Evolutionary conservation across 2,888 invertebrate genomes (phyloP).

Genomic region (Mayetiola destructor): DNA sequence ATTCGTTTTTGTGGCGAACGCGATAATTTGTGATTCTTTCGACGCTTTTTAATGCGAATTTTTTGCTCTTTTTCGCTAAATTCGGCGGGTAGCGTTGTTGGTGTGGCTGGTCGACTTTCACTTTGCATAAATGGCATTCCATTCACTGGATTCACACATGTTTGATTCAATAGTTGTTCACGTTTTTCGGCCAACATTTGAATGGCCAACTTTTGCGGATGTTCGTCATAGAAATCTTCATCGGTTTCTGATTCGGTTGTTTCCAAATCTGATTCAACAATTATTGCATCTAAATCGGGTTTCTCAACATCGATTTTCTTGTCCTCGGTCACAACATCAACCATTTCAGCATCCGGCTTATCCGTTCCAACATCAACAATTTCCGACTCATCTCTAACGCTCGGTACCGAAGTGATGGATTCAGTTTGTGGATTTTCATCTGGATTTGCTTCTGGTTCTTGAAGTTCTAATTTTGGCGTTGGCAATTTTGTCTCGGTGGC

Average conservation of each 20-base stretch:
- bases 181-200: constrained; percentile 62
- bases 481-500: too few relatives aligned
- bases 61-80: constrained; percentile 33
- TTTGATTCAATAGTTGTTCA: constrained; percentile 47
- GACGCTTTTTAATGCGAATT: constrained; percentile 51
- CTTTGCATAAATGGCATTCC: constrained; percentile 44
- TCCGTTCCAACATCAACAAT: background rate
- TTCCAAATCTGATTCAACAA: constrained; percentile 70
- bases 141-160: constrained; percentile 46
- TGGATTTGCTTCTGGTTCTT: background rate
- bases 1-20: constrained; percentile 1
- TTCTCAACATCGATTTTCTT: constrained; percentile 25
- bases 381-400: background rate
- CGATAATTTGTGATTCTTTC: constrained; percentile 41
- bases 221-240: constrained; percentile 75
- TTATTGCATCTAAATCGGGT: constrained; percentile 41
- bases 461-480: constrained; percentile 25
- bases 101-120: constrained; percentile 49
- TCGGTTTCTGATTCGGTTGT: constrained; percentile 75
- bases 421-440: background rate
- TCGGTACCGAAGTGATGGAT: background rate
- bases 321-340: constrained; percentile 30
- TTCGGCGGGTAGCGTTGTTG: constrained; percentile 39
- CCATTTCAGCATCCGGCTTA: constrained; percentile 31
- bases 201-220: constrained; percentile 59